Base-by-base conservation (phyloP, 2,888 invertebrate genomes). In the Temnothorax rugatulus region DNA sequence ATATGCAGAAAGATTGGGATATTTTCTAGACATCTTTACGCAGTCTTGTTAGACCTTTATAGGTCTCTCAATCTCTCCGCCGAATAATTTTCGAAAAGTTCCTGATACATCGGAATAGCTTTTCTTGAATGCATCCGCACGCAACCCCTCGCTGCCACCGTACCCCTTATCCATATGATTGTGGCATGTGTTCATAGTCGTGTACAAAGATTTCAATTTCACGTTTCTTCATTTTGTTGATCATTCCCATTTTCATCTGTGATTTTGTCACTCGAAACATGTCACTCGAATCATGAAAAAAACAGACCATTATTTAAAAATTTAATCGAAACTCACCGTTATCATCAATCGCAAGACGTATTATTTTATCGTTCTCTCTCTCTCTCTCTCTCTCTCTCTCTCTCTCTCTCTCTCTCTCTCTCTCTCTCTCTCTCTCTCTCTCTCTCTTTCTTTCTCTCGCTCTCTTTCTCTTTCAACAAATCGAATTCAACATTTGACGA, bases 71-170 rank as follows among this genome's bases (percentile, higher is more conserved):
- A 21, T 25, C 74, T 82, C 15, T 73, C 69, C 57, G 44, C 69
- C 71, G 71, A 83, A 54, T 66, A 74, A 68, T 81, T 50, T 85
- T 34, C 18, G 13, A 74, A 74, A 50, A 21, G 15, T 79, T 50
- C 38, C 47, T 69, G 82, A 73, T 64, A 84, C 74, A 57, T 69
- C 75, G 63, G 57, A 77, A 69, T 63, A 84, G 82, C 74, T 90
- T 90, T 89, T 92, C 89, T 79, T 89, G 87, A 90, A 88, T 92
- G 93, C 93, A 93, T 90, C 88, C 87, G 90, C 93, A 92, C 91
- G 88, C 85, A 84, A 41, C 1, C 5, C 66, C 25, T 8, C 2
- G 38, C 47, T 8, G 21, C 25, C 59, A 21, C n/a, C 73, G 73
- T 79, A 83, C 79, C 69, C 87, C 83, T 75, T 82, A 77, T 91